phyloP scores from a whole-genome alignment of 1,140 invertebrate genomes.

The Marisa cornuarietis region DNA sequence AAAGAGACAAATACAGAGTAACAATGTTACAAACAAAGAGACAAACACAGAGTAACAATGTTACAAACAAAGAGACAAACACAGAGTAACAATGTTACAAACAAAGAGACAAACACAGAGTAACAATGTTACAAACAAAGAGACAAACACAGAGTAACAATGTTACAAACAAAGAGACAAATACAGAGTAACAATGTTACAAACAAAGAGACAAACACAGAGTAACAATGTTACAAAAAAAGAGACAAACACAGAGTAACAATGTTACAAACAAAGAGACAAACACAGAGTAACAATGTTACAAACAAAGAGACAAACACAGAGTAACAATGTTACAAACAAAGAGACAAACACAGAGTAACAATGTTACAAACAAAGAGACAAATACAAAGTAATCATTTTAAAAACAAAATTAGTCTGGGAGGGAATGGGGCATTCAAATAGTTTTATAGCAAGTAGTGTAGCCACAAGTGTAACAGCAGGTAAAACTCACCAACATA shows the following conservation, averaged over 20 bases:
- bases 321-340: not conserved
- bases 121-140: not conserved
- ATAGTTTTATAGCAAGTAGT: not conserved
- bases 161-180: too few relatives aligned
- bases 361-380: too few relatives aligned
- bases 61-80: not conserved
- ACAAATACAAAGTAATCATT: too few relatives aligned
- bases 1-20: not conserved
- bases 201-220: not conserved
- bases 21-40: too few relatives aligned
- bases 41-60: too few relatives aligned
- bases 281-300: not conserved
- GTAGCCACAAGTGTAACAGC: not conserved
- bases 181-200: too few relatives aligned
- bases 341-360: not conserved
- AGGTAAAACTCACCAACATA: constrained; percentile 73
- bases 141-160: not conserved
- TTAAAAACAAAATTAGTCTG: too few relatives aligned
- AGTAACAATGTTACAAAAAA: too few relatives aligned
- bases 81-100: not conserved
- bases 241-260: too few relatives aligned
- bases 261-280: not conserved
- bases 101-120: too few relatives aligned
- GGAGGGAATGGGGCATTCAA: too few relatives aligned
- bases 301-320: too few relatives aligned